Percentiles rank a stretch among this genome's conserved stretches.
Conservation (phyloP, 2,888 invertebrate species). For the Tanaodytes sp. region DNA sequence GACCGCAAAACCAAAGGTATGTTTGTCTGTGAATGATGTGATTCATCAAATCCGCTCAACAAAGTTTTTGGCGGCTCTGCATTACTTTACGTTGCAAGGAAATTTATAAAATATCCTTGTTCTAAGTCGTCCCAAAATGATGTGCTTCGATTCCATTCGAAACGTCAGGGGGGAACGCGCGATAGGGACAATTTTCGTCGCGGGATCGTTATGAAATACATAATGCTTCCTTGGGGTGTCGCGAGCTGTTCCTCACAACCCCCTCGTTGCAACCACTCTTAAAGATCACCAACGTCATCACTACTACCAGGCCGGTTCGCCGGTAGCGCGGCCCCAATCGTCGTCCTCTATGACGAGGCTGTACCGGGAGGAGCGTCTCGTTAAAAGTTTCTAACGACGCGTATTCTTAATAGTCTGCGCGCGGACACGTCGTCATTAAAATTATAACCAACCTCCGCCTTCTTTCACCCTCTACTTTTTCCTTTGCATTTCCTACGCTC, state of each 20-base stretch:
- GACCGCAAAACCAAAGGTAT: too few species aligned
- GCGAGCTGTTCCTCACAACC: too few species aligned
- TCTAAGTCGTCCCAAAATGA: too few species aligned
- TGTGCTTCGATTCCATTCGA: too few species aligned
- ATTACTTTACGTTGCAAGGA: too few species aligned
- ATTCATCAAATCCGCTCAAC: too few species aligned
- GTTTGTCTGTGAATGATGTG: too few species aligned
- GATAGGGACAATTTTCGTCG: conserved; percentile 70
- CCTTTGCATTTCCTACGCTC: conserved; percentile 50
- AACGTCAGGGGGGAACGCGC: too few species aligned
- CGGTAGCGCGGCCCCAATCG: conserved; percentile 39
- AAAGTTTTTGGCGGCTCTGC: too few species aligned
- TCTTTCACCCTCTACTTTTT: conserved; percentile 39
- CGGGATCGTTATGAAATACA: conserved; percentile 72
- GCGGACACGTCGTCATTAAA: conserved; percentile 73
- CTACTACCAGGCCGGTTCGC: conserved; percentile 38
- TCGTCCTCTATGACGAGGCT: conserved; percentile 52
- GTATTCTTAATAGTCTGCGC: conserved; percentile 73
- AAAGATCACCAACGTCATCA: conserved; percentile 52
- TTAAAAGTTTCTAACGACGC: conserved; percentile 74
- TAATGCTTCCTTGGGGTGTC: conserved; percentile 63
- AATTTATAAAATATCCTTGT: too few species aligned
- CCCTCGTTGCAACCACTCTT: conserved; percentile 44
- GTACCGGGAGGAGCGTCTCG: conserved; percentile 67
- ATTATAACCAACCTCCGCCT: conserved; percentile 71